phyloP scores from a whole-genome alignment of 2,797 vertebrate species.

The Pampus argenteus region DNA sequence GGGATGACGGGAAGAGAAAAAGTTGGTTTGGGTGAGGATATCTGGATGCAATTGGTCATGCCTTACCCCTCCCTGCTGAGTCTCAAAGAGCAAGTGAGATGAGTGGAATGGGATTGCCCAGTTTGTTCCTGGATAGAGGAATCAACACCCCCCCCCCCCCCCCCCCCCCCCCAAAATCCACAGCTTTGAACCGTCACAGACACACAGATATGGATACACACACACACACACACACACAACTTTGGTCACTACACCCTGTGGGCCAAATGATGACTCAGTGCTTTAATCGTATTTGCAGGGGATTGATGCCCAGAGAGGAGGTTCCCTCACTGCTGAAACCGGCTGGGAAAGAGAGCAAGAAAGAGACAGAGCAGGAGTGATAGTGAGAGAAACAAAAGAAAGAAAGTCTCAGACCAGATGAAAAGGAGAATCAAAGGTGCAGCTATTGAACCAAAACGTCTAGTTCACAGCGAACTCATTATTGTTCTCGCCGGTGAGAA shows the following conservation, averaged over 20 bases:
- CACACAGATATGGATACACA: constrained; percentile 48
- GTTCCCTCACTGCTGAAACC: constrained; percentile 47
- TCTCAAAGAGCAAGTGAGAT: constrained; percentile 58
- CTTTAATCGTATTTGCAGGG: constrained; percentile 80
- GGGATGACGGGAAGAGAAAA: neutral
- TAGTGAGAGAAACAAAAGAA: constrained; percentile 28
- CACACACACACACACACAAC: constrained; percentile 26
- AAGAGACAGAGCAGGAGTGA: constrained; percentile 16
- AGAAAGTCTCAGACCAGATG: constrained; percentile 11
- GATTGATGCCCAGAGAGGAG: constrained; percentile 73
- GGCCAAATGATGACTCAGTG: constrained; percentile 77
- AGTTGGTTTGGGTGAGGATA: constrained; percentile 36
- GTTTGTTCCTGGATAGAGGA: constrained; percentile 58
- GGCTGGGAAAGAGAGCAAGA: constrained; percentile 7
- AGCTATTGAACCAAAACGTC: constrained; percentile 59
- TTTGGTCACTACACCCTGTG: constrained; percentile 62
- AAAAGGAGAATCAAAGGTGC: constrained; percentile 57
- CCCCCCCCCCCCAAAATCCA: neutral
- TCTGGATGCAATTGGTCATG: constrained; percentile 61
- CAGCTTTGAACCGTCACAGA: constrained; percentile 38
- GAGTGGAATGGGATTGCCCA: constrained; percentile 61
- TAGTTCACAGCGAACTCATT: constrained; percentile 69
- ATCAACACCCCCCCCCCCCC: constrained; percentile 4
- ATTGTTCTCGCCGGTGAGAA: constrained; percentile 60
- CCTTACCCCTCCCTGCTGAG: constrained; percentile 46